These are phyloP conservation scores for Acanthoscelides obtectus DNA, from an alignment of 2,888 invertebrate genomes.

Conservation along the genomic window DNA sequence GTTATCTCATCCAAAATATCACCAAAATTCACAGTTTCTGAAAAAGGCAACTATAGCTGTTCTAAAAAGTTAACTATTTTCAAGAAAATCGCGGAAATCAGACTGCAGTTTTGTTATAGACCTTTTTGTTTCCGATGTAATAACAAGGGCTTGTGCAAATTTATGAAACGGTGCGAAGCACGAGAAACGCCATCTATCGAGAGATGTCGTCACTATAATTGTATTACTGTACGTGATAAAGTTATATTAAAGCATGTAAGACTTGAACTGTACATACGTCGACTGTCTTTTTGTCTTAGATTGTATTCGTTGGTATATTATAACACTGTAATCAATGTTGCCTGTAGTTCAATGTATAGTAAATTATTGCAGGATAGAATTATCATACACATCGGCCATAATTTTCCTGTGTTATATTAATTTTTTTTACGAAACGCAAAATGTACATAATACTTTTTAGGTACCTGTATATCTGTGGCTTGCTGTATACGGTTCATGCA, in stretches of 20 bases:
- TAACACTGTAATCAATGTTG: conserved; percentile 45
- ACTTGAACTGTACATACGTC: conserved; percentile 44
- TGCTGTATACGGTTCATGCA: conserved; percentile 44
- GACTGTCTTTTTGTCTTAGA: conserved; percentile 46
- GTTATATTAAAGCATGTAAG: conserved; percentile 35
- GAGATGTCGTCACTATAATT: conserved; percentile 24
- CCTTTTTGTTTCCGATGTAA: conserved; percentile 23
- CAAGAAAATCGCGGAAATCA: neutral
- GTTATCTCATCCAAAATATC: no score
- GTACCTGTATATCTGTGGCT: conserved; percentile 49
- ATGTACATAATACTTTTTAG: conserved; percentile 35
- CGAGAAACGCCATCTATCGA: conserved; percentile 24
- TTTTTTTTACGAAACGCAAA: conserved; percentile 33
- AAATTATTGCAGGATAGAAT: conserved; percentile 46
- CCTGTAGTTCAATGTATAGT: conserved; percentile 49
- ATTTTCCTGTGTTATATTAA: conserved; percentile 36
- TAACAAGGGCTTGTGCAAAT: conserved; percentile 46
- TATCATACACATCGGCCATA: conserved; percentile 32
- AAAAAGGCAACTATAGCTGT: no score
- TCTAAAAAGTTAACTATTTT: neutral
- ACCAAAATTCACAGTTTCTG: no score
- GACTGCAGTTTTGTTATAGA: conserved; percentile 18
- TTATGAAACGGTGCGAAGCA: conserved; percentile 39
- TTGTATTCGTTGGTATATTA: conserved; percentile 45
- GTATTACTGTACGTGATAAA: conserved; percentile 36